Base-by-base conservation (phyloP, 2,113 vertebrate species). In the Podarcis raffonei region DNA sequence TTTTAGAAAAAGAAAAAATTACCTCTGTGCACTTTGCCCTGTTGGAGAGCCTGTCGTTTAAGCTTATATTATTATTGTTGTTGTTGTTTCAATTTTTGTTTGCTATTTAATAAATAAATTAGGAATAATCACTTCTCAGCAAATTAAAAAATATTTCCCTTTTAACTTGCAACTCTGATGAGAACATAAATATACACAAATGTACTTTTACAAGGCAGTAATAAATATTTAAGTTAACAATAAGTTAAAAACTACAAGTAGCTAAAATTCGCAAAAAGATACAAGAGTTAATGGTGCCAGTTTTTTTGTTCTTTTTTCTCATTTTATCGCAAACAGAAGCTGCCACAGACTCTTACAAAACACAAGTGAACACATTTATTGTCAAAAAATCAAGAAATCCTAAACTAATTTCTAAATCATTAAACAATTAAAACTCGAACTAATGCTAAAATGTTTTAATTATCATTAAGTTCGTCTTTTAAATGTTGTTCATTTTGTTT, bases 101-200 rank as follows among this genome's bases (percentile, higher is more conserved):
- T 97, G 96, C 97, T 96, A 96, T 97, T 97, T 93, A 96, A 97
- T 95, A 97, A 98, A 97, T 95, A 89, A 97, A 97, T 88, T 97
- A 96, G 96, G 97, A 97, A 97, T 97, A 98, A 97, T 97, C 97
- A 98, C 97, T 97, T 97, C 96, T 97, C 97, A 97, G 97, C 97
- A 98, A 97, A 98, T 97, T 97, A 96, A 97, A 98, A 90, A 87
- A 97, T 95, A 92, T 89, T 93, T 90, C 96, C 95, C 97, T 97
- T 97, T 97, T 97, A 98, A 98, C 97, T 98, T 98, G 97, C 97
- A 98, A 98, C 97, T 97, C 97, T 97, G 97, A 97, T 97, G 96
- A 97, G 98, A 98, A 98, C 97, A 98, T 98, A 98, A 98, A 98
- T 98, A 98, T 98, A 98, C 97, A 98, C 97, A 98, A 98, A 98